A percentile compares a stretch with the other conserved stretches of the same genome.
These are phyloP conservation scores for Rhopalosiphum nymphaeae DNA, from an alignment of 2,888 invertebrate species.

Conservation along the genomic window DNA sequence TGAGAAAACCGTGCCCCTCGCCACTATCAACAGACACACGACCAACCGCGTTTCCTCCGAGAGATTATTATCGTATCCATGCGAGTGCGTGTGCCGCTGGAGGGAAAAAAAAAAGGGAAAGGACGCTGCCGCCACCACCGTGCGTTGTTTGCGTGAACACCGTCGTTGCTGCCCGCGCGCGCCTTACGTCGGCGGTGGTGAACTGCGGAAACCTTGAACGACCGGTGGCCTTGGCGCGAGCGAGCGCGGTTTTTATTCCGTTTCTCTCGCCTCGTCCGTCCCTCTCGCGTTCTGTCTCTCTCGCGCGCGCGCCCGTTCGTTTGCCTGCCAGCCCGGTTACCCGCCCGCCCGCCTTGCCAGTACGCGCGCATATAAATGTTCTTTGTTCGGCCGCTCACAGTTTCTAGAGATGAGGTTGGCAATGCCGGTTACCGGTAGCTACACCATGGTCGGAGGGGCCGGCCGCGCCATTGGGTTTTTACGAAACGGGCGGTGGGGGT, in stretches of 20 bases:
- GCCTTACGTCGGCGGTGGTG: slow-evolving; percentile 67
- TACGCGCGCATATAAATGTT: slow-evolving; percentile 55
- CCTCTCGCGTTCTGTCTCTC: neutral
- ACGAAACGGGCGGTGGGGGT: slow-evolving; percentile 68
- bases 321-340: slow-evolving; percentile 13
- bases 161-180: slow-evolving; percentile 71
- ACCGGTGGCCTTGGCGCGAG: slow-evolving; percentile 64
- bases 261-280: slow-evolving; percentile 27
- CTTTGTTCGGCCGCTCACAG: slow-evolving; percentile 64
- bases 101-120: slow-evolving; percentile 62
- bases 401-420: slow-evolving; percentile 64
- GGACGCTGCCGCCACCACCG: slow-evolving; percentile 34
- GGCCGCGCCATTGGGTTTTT: slow-evolving; percentile 70
- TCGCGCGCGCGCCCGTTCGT: slow-evolving; percentile 35
- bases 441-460: slow-evolving; percentile 65
- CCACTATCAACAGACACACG: neutral
- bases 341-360: neutral
- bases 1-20: slow-evolving; percentile 48
- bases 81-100: slow-evolving; percentile 29
- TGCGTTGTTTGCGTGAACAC: neutral
- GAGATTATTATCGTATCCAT: slow-evolving; percentile 43
- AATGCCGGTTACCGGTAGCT: slow-evolving; percentile 65
- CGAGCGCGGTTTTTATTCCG: slow-evolving; percentile 62
- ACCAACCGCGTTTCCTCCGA: slow-evolving; percentile 20
- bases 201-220: slow-evolving; percentile 67